Evolutionary conservation across 1,140 invertebrate species (phyloP).

Genomic region (Nylanderia fulva): DNA sequence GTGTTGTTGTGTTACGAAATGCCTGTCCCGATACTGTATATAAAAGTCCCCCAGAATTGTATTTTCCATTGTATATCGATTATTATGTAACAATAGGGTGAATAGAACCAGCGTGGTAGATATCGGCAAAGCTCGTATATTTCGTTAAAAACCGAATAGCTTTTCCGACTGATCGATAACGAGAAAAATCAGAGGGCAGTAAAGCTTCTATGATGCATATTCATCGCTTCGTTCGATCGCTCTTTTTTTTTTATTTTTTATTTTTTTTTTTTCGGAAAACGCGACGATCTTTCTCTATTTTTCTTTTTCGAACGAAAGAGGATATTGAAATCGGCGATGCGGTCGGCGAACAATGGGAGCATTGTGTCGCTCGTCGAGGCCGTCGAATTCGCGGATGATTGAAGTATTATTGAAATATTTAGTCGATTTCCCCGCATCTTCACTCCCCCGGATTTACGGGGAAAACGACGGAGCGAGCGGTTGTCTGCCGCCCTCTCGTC

Average conservation of each 20-base stretch:
- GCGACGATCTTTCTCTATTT: too few species aligned
- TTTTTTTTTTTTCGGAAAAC: neutral
- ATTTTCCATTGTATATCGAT: neutral
- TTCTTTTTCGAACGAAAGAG: neutral
- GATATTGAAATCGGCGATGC: neutral
- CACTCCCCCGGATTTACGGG: constrained; percentile 57
- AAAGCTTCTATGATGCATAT: constrained; percentile 6
- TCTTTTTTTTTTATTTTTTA: neutral
- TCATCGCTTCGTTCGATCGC: neutral
- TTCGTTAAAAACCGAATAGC: constrained; percentile 27
- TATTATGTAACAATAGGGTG: neutral
- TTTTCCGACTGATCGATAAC: constrained; percentile 31
- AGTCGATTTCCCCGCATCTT: constrained; percentile 25
- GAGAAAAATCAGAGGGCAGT: constrained; percentile 16
- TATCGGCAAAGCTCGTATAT: neutral
- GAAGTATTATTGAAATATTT: constrained; percentile 72
- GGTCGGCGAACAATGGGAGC: constrained; percentile 16
- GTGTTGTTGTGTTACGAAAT: too few species aligned
- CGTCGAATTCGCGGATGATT: constrained; percentile 54
- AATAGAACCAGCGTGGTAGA: neutral
- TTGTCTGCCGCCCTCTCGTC: constrained; percentile 71
- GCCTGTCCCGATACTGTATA: too few species aligned
- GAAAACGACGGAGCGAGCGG: constrained; percentile 40
- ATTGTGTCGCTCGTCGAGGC: constrained; percentile 10
- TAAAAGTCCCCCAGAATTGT: neutral